A percentile compares a stretch with the other conserved stretches of the same genome.
phyloP scores from a whole-genome alignment of 2,888 invertebrate species.

The Criorhina ranunculi region DNA sequence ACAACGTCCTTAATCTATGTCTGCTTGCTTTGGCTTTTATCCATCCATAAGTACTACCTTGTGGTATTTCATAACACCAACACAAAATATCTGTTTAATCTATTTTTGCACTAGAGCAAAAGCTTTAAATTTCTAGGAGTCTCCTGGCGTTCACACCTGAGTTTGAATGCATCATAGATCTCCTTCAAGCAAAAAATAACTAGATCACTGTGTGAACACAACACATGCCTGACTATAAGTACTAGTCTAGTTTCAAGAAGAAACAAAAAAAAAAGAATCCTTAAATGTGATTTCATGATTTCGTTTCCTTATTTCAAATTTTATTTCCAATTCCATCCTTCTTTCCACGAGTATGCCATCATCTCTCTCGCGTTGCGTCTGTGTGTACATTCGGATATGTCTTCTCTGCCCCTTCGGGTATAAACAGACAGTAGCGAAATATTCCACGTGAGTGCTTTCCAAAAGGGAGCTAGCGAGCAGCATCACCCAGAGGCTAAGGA shows the following conservation, averaged over 20 bases:
- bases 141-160: too few relatives aligned
- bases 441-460: conserved; percentile 55
- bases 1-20: too few relatives aligned
- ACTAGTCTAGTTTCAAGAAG: neutral
- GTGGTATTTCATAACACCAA: too few relatives aligned
- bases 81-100: too few relatives aligned
- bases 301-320: conserved; percentile 44
- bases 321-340: conserved; percentile 35
- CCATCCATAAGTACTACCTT: too few relatives aligned
- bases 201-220: conserved; percentile 20
- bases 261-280: neutral
- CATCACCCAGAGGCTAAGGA: conserved; percentile 36
- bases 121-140: too few relatives aligned
- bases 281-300: conserved; percentile 63
- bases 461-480: neutral
- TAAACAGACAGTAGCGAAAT: conserved; percentile 46
- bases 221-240: neutral
- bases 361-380: neutral
- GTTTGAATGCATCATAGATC: too few relatives aligned
- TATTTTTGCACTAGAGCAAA: too few relatives aligned
- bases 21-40: too few relatives aligned
- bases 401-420: conserved; percentile 29
- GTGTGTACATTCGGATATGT: neutral
- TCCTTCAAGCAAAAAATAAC: neutral
- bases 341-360: conserved; percentile 28